Evolutionary conservation across 2,888 invertebrate species (phyloP), one percentile per base, ranked within the genome.

Genomic region (Ormyrus thymus): DNA sequence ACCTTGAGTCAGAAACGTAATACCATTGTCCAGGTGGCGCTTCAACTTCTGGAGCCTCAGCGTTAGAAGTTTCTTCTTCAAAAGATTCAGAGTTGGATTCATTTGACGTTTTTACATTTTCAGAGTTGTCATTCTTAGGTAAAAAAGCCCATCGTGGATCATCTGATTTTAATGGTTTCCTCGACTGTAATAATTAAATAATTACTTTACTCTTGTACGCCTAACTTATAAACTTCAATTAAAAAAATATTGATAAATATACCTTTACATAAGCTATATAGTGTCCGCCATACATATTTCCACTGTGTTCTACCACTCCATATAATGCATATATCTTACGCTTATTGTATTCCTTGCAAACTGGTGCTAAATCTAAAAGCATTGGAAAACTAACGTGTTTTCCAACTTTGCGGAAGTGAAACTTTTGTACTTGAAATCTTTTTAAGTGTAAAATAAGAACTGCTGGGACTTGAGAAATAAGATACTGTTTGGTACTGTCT

Each of bases 261-360:
- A 96, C 95, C 91, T 98, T 98, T 1, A 99, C 97, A 87, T 97
- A 99, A 7, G 98, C 97, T 0, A 97, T 96, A 88, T 99, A 99
- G 88, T 96, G 96, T 46, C 96, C 96, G 53, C 97, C 96, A 86
- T 95, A 95, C 89, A 98, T 93, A 5, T 95, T 94, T 0, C 99
- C 99, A 73, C 95, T 95, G 88, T 99, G 99, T 87, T 97, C 97
- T 3, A 99, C 98, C 0, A 99, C 95, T 0, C 98, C 99, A 86
- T 98, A 99, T 72, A 99, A 91, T 0, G 97, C 94, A 89, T 99
- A 99, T 48, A 96, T 90, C 70, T 84, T 86, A 85, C 92, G 92
- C 78, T 92, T 92, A 58, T 91, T 91, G 64, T 92, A 90, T 80
- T 92, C 91, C 76, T 96, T 95, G 88, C 97, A 97, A 90, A 97